phyloP scores from a whole-genome alignment of 2,113 vertebrate species.

The Peromyscus californicus region DNA sequence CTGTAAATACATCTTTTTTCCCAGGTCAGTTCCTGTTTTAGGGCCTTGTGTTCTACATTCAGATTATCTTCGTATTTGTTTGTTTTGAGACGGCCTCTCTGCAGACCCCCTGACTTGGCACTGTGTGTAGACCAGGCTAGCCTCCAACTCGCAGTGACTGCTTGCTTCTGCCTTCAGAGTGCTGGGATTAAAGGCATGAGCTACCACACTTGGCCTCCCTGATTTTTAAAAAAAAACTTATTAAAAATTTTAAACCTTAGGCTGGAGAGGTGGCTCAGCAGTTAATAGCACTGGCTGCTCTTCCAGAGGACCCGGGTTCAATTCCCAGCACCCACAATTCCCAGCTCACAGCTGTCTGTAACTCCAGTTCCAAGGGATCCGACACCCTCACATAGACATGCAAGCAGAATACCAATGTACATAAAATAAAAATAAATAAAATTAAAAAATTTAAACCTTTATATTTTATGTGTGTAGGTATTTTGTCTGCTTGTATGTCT shows the following conservation, averaged over 20 bases:
- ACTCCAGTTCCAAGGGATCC: too few relatives aligned
- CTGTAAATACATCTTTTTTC: neutral
- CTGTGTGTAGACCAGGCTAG: neutral
- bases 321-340: too few relatives aligned
- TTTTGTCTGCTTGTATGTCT: neutral
- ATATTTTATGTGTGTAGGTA: neutral
- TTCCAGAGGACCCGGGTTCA: too few relatives aligned
- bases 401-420: too few relatives aligned
- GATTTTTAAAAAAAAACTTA: neutral
- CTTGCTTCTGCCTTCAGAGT: neutral
- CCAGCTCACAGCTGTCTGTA: too few relatives aligned
- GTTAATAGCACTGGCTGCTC: too few relatives aligned
- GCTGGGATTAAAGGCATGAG: neutral
- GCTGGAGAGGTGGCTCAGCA: too few relatives aligned
- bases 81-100: neutral
- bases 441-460: neutral
- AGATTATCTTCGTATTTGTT: neutral
- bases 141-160: neutral
- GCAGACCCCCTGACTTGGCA: neutral
- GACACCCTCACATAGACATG: too few relatives aligned
- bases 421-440: too few relatives aligned
- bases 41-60: neutral
- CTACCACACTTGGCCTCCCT: neutral
- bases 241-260: neutral
- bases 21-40: neutral